Evolutionary conservation across 2,888 invertebrate species (phyloP), one percentile per base, ranked within the genome.

Genomic region (Galeruca laticollis): DNA sequence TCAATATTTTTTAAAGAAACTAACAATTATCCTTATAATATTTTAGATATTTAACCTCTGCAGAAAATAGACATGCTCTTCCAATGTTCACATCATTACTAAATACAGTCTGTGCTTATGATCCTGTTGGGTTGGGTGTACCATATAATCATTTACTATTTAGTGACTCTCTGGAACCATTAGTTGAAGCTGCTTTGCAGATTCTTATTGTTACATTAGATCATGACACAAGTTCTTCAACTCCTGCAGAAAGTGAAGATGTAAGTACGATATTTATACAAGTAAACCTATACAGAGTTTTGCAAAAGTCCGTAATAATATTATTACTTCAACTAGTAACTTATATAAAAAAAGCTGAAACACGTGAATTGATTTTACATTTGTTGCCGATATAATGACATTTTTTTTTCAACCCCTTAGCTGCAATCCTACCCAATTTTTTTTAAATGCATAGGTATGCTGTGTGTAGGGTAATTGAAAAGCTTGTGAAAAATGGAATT

Each of bases 71-170:
- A 0, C 99, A 99, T 87, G 99, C 98, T 0, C 86, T 99, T 73
- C 99, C 99, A 0, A 89, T 99, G 85, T 99, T 99, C 86, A 99
- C 99, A 0, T 99, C 99, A 0, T 88, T 99, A 13, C 86, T 99
- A 76, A 99, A 99, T 87, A 94, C 97, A 0, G 96, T 99, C 9
- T 98, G 97, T 83, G 94, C 97, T 0, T 99, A 99, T 85, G 98
- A 99, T 87, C 99, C 99, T 0, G 96, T 98, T n/a, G 99, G 99
- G 0, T 91, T 97, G 74, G 99, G 99, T 1, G 89, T 95, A 70
- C 99, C 99, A 0, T 99, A 99, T 87, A 99, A 99, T 88, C 99
- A 99, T 84, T 88, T 99, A 59, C 86, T 99, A 70, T 99, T 99
- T 84, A 91, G 92, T 2, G 99, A 99, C 86, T 93, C 94, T 0